Conservation (phyloP, 2,888 invertebrate species). For the Cephus spinipes region DNA sequence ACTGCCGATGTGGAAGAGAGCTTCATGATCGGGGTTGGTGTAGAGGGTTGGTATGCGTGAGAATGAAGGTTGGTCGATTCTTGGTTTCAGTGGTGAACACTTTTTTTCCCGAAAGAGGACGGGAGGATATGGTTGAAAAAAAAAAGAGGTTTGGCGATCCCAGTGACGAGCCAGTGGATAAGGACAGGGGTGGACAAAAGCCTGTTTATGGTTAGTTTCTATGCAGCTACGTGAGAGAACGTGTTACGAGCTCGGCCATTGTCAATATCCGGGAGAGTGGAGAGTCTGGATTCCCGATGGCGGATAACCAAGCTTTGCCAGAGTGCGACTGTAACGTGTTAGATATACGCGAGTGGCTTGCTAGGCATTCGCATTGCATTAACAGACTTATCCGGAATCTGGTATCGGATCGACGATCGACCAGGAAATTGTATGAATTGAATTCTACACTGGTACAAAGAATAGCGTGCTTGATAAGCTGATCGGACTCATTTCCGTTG, state of each 20-base stretch:
- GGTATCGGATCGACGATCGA: slow-evolving; percentile 15
- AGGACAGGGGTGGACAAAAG: background rate
- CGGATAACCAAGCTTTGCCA: background rate
- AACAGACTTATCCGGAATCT: slow-evolving; percentile 4
- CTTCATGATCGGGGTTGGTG: background rate
- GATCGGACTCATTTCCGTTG: background rate
- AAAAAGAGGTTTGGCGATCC: background rate
- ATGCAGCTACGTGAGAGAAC: background rate
- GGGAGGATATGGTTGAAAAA: background rate
- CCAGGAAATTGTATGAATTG: slow-evolving; percentile 51
- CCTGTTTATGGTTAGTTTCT: background rate
- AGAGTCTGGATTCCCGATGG: background rate
- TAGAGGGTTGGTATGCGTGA: background rate
- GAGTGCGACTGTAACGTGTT: background rate
- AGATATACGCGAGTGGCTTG: background rate
- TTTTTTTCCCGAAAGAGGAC: background rate
- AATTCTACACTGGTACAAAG: slow-evolving; percentile 28
- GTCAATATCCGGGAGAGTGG: slow-evolving; percentile 8
- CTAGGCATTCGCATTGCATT: slow-evolving; percentile 1
- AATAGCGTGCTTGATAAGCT: background rate
- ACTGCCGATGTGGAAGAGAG: slow-evolving; percentile 9
- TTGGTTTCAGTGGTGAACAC: background rate
- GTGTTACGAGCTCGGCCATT: slow-evolving; percentile 14
- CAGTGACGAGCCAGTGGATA: background rate
- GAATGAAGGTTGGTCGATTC: background rate